A percentile compares a stretch with the other conserved stretches of the same genome.
Conservation (phyloP, 2,888 invertebrate genomes). For the Rapana venosa region DNA sequence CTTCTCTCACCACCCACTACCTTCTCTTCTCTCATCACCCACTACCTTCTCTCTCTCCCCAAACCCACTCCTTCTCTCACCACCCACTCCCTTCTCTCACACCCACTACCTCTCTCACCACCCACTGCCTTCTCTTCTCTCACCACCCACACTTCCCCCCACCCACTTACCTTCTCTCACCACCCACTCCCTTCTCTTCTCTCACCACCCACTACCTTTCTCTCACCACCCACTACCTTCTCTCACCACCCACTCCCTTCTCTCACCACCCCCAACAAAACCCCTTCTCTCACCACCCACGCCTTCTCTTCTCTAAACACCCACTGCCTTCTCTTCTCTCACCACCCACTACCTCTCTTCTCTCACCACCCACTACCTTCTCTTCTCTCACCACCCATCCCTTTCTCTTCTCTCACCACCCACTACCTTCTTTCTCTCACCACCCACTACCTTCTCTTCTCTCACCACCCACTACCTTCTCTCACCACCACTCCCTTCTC, state of each 20-base stretch:
- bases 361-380: neutral
- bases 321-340: neutral
- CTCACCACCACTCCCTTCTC: neutral
- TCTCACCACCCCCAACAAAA: neutral
- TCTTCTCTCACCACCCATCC: neutral
- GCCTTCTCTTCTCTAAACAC: neutral
- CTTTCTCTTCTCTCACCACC: neutral
- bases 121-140: no score
- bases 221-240: no score
- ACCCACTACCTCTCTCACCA: no score
- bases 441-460: neutral
- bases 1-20: neutral
- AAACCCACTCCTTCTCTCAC: no score
- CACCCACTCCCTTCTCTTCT: neutral
- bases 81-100: no score
- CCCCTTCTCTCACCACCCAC: neutral
- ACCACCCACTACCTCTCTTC: neutral
- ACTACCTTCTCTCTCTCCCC: neutral
- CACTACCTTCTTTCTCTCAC: neutral
- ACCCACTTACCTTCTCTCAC: neutral
- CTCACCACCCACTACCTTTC: neutral
- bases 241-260: no score
- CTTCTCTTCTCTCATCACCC: neutral
- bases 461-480: no score
- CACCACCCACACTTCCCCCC: neutral